Conservation (phyloP, 64 coral and sea anemone genomes). For the Montipora foliosa region DNA sequence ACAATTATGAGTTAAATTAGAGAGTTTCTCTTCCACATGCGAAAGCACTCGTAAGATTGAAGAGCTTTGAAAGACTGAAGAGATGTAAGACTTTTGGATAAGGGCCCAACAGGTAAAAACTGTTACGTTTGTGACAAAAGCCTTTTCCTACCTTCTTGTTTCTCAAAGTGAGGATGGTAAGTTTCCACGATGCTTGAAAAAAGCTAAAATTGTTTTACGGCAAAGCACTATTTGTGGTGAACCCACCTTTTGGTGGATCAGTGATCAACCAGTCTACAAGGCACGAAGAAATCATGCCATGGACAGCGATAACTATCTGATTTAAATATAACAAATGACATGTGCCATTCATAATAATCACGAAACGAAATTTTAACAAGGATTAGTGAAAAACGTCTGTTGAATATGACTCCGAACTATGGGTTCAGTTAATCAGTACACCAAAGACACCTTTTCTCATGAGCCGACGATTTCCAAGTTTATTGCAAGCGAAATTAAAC, state of each 20-base stretch:
- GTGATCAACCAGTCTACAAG: neutral
- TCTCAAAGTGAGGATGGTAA: neutral
- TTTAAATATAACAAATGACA: slow-evolving; percentile 73
- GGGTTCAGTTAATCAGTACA: neutral
- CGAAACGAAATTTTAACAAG: slow-evolving; percentile 16
- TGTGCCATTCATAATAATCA: slow-evolving; percentile 56
- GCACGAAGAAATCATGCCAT: slow-evolving; percentile 19
- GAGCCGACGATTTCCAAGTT: neutral
- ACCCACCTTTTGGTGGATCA: neutral
- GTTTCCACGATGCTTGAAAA: neutral
- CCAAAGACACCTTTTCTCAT: neutral
- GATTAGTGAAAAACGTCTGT: neutral
- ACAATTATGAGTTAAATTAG: neutral
- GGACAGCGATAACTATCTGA: slow-evolving; percentile 64
- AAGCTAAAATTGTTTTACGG: neutral
- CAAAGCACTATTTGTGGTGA: neutral
- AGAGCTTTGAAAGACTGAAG: slow-evolving; percentile 1
- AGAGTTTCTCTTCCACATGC: slow-evolving; percentile 15
- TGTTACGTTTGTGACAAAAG: neutral
- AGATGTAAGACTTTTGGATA: slow-evolving; percentile 12
- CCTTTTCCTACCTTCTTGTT: slow-evolving; percentile 3
- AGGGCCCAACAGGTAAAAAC: neutral
- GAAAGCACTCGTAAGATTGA: neutral
- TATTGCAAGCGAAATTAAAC: neutral
- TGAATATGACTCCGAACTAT: neutral